phyloP scores from a whole-genome alignment of 2,797 vertebrate genomes.

The Pangasius larnaudii region DNA sequence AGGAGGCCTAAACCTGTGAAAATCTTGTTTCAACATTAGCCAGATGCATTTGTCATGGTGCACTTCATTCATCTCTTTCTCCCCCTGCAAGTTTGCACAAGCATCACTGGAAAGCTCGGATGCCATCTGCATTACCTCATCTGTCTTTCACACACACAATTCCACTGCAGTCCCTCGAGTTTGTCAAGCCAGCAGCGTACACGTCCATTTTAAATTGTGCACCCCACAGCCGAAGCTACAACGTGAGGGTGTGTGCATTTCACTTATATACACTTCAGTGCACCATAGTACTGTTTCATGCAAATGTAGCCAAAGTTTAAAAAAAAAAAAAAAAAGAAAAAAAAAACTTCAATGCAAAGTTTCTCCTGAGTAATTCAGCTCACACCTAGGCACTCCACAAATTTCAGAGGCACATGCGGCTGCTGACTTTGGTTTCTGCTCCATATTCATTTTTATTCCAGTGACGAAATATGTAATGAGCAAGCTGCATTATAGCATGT shows the following conservation, averaged over 20 bases:
- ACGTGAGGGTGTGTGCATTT: background rate
- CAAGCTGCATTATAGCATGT: background rate
- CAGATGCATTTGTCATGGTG: slow-evolving; percentile 15
- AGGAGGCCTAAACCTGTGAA: background rate
- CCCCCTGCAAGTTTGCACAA: slow-evolving; percentile 23
- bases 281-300: background rate
- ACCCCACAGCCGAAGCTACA: background rate
- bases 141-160: background rate
- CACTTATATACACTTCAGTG: background rate
- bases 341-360: background rate
- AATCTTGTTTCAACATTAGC: background rate
- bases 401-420: background rate
- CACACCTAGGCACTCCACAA: background rate
- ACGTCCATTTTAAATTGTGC: background rate
- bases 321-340: too few relatives aligned
- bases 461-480: background rate
- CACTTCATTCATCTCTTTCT: slow-evolving; percentile 16
- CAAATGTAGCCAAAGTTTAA: background rate
- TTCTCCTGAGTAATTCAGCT: background rate
- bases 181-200: background rate
- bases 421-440: slow-evolving; percentile 8
- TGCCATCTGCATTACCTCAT: slow-evolving; percentile 26
- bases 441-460: slow-evolving; percentile 3
- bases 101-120: background rate
- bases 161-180: background rate